These are phyloP conservation scores for Mylabris phalerata DNA, from an alignment of 1,140 invertebrate species.

Conservation along the genomic window DNA sequence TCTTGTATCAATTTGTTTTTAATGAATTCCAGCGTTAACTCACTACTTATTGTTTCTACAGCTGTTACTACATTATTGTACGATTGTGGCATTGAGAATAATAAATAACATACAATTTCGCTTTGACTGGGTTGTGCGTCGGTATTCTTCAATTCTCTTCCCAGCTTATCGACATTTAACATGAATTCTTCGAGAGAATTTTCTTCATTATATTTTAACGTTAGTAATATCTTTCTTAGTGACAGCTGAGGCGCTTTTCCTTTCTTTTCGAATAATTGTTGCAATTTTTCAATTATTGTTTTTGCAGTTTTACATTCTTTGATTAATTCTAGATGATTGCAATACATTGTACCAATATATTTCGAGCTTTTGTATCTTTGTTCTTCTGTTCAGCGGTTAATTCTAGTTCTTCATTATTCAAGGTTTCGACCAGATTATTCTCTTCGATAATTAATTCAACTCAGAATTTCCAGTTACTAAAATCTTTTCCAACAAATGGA, in stretches of 20 bases:
- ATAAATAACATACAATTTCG: slow-evolving; percentile 35
- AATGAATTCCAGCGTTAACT: slow-evolving; percentile 22
- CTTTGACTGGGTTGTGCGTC: slow-evolving; percentile 22
- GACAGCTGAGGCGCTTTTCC: background rate
- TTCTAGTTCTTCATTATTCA: background rate
- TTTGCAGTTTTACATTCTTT: background rate
- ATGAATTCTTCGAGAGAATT: slow-evolving; percentile 4
- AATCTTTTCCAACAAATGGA: background rate
- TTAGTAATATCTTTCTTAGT: background rate
- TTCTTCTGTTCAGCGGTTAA: background rate
- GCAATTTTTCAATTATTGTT: background rate
- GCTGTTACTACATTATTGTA: slow-evolving; percentile 41
- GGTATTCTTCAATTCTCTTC: slow-evolving; percentile 14
- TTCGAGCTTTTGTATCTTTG: background rate
- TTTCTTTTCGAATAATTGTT: background rate
- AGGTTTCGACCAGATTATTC: background rate
- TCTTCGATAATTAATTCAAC: background rate
- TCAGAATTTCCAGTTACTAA: background rate
- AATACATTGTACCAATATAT: background rate
- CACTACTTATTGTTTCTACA: slow-evolving; percentile 40
- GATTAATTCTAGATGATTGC: background rate
- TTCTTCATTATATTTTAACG: too few species aligned
- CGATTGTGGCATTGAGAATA: slow-evolving; percentile 36
- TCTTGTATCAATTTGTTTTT: background rate
- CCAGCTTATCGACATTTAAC: background rate